Evolutionary conservation across 2,113 vertebrate genomes (phyloP).

Genomic region (Okapia johnstoni): DNA sequence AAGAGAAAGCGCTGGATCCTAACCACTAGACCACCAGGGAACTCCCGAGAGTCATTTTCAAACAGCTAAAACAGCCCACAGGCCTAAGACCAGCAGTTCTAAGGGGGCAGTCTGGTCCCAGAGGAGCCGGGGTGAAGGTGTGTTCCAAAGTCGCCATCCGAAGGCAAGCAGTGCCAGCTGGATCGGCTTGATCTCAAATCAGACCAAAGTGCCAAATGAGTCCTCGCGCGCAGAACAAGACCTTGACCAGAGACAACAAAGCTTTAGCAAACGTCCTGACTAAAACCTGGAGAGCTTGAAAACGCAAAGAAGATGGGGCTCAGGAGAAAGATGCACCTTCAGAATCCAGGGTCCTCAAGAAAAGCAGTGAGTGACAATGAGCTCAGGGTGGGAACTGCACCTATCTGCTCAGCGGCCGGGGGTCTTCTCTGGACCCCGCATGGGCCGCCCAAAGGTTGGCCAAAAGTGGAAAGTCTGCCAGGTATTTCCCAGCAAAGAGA

Average conservation of each 20-base stretch:
- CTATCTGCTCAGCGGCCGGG: background rate
- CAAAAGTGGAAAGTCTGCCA: background rate
- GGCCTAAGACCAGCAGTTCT: background rate
- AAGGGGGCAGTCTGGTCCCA: no score
- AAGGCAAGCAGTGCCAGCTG: background rate
- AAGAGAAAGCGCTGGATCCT: background rate
- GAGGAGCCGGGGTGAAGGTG: background rate
- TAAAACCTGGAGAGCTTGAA: background rate
- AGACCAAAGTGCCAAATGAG: background rate
- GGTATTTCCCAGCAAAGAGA: background rate
- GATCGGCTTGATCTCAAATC: background rate
- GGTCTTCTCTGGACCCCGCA: background rate
- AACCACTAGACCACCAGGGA: background rate
- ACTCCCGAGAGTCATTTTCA: background rate
- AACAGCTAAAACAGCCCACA: background rate
- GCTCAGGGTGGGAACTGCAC: background rate
- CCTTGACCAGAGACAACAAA: background rate
- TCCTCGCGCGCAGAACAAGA: background rate
- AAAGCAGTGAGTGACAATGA: background rate
- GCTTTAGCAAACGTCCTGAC: no score
- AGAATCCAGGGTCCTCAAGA: background rate
- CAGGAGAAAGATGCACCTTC: background rate
- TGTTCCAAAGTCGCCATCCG: background rate
- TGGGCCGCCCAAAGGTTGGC: background rate
- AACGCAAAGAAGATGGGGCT: no score